phyloP scores from a whole-genome alignment of 1,140 invertebrate species.

The Plectrocnemia conspersa region DNA sequence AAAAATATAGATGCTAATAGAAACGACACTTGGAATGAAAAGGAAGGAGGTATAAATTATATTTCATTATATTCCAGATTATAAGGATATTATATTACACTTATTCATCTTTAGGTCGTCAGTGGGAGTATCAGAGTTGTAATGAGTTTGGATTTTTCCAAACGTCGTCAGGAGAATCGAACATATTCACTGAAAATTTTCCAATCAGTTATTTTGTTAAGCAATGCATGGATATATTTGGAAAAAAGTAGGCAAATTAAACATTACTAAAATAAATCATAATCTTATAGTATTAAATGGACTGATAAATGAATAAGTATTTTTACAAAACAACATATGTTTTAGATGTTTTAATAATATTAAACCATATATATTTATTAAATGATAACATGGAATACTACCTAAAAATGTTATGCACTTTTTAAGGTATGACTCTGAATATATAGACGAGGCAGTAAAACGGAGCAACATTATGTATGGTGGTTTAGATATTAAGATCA shows the following conservation, averaged over 20 bases:
- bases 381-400: neutral
- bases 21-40: conserved; percentile 63
- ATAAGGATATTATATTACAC: conserved; percentile 13
- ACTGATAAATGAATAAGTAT: too few species aligned
- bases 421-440: conserved; percentile 54
- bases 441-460: conserved; percentile 58
- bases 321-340: too few species aligned
- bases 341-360: conserved; percentile 11
- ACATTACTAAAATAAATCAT: conserved; percentile 4
- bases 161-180: conserved; percentile 67
- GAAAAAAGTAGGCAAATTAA: conserved; percentile 42
- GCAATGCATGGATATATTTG: conserved; percentile 78
- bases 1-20: conserved; percentile 71
- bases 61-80: too few species aligned
- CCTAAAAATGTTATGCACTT: neutral
- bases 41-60: conserved; percentile 56
- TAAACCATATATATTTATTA: neutral
- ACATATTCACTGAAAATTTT: conserved; percentile 76
- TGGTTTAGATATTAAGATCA: conserved; percentile 63
- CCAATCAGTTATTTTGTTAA: conserved; percentile 73
- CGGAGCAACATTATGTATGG: conserved; percentile 80
- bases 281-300: too few species aligned
- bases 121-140: conserved; percentile 95
- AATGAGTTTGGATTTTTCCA: conserved; percentile 95
- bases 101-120: conserved; percentile 59